Conservation (phyloP, 30 jellyfish, hydroid and myxozoan species). For the Chironex yamaguchii region DNA sequence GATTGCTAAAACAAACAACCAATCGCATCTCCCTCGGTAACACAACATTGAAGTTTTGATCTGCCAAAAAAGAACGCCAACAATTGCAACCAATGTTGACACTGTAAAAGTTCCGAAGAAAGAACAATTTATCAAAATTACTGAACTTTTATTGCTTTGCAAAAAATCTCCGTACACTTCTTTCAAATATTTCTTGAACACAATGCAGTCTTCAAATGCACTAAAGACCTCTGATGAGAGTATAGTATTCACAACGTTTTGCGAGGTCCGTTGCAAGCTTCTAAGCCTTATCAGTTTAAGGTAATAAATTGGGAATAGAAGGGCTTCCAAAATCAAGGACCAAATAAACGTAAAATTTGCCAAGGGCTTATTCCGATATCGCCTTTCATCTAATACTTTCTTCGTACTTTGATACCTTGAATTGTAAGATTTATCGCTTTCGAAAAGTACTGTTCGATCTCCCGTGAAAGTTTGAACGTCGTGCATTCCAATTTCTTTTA, state of each 20-base stretch:
- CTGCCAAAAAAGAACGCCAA: neutral
- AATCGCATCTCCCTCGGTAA: no score
- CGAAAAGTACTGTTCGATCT: neutral
- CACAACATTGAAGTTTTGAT: neutral
- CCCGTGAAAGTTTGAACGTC: conserved; percentile 43
- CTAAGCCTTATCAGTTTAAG: neutral
- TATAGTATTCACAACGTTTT: neutral
- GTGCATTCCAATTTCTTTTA: conserved; percentile 44
- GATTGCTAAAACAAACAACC: neutral
- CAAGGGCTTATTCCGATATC: neutral
- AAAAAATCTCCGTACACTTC: neutral
- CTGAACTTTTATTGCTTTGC: neutral
- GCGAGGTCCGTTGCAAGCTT: no score
- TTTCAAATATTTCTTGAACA: neutral
- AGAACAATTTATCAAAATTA: neutral
- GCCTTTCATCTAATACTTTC: neutral
- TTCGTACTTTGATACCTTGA: neutral
- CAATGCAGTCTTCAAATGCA: neutral
- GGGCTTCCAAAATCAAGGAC: neutral
- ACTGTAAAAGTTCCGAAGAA: neutral
- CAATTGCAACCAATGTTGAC: neutral
- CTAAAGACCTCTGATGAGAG: neutral
- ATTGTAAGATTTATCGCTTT: neutral
- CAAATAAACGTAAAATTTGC: neutral
- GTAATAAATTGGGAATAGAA: neutral